Evolutionary conservation across 2,113 vertebrate genomes (phyloP).

Genomic region (Cairina moschata): DNA sequence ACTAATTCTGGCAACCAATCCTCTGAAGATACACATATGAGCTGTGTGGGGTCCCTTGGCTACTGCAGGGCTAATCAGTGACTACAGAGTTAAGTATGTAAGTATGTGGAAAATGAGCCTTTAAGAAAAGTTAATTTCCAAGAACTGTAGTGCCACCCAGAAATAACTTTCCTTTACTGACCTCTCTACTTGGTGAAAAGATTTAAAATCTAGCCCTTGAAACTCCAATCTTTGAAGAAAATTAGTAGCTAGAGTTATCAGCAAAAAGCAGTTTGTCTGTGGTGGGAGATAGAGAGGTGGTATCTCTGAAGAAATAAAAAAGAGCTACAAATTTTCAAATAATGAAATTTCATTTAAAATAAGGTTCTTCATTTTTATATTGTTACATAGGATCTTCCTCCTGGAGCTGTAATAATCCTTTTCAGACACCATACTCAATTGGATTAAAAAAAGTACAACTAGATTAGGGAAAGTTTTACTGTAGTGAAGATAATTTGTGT

Average conservation of each 20-base stretch:
- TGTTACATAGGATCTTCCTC: not conserved
- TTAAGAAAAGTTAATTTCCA: not conserved
- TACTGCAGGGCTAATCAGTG: not conserved
- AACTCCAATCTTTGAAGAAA: constrained; percentile 44
- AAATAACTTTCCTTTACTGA: constrained; percentile 8
- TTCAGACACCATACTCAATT: not conserved
- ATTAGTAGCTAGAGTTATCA: constrained; percentile 55
- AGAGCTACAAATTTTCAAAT: not conserved
- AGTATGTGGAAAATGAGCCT: accelerated
- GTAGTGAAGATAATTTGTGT: not conserved
- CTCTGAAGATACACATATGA: not conserved
- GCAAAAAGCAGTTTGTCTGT: constrained; percentile 6
- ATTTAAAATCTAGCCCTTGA: constrained; percentile 21
- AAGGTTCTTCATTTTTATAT: not conserved
- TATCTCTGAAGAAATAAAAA: constrained; percentile 14
- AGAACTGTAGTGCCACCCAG: not conserved
- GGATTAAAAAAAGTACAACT: not conserved
- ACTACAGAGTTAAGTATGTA: not conserved
- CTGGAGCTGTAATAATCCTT: not conserved
- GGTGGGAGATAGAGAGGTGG: not conserved
- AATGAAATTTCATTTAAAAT: constrained; percentile 17
- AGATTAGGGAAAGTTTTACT: not conserved
- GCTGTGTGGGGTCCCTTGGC: not conserved
- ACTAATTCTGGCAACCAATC: not conserved
- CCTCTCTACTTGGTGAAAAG: not conserved